Evolutionary conservation across 2,113 vertebrate genomes (phyloP).

Genomic region (Lethenteron camtschaticum): DNA sequence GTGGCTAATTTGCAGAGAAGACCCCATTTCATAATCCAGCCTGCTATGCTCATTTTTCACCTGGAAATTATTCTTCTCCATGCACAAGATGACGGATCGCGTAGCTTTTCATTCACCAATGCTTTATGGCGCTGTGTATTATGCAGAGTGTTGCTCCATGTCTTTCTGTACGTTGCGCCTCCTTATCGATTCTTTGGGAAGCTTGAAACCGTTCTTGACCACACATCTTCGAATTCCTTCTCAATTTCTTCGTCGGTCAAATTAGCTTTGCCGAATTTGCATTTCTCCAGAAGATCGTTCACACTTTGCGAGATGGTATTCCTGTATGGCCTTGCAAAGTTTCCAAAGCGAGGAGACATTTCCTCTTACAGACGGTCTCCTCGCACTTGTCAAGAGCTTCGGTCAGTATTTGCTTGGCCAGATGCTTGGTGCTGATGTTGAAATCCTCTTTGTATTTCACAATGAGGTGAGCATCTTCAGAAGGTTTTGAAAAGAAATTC

Average conservation of each 20-base stretch:
- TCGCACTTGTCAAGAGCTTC: conserved; percentile 15
- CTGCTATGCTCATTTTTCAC: conserved; percentile 15
- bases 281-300: conserved; percentile 14
- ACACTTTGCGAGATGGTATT: conserved; percentile 20
- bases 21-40: conserved; percentile 9
- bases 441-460: conserved; percentile 20
- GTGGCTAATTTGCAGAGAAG: conserved; percentile 15
- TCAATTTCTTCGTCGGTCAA: conserved; percentile 18
- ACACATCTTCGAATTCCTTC: conserved; percentile 26
- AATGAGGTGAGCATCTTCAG: conserved; percentile 15
- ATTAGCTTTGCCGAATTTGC: conserved; percentile 14
- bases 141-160: conserved; percentile 17
- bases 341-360: conserved; percentile 16
- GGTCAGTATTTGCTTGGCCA: conserved; percentile 14
- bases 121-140: conserved; percentile 17
- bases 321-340: conserved; percentile 17
- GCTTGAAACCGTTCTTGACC: conserved; percentile 19
- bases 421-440: conserved; percentile 14
- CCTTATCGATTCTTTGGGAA: conserved; percentile 17
- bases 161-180: conserved; percentile 17
- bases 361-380: conserved; percentile 14
- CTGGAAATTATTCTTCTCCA: conserved; percentile 10
- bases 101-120: conserved; percentile 19
- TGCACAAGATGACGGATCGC: conserved; percentile 13
- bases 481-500: conserved; percentile 16